Evolutionary conservation across 2,113 vertebrate genomes (phyloP).

Genomic region (Solea senegalensis): DNA sequence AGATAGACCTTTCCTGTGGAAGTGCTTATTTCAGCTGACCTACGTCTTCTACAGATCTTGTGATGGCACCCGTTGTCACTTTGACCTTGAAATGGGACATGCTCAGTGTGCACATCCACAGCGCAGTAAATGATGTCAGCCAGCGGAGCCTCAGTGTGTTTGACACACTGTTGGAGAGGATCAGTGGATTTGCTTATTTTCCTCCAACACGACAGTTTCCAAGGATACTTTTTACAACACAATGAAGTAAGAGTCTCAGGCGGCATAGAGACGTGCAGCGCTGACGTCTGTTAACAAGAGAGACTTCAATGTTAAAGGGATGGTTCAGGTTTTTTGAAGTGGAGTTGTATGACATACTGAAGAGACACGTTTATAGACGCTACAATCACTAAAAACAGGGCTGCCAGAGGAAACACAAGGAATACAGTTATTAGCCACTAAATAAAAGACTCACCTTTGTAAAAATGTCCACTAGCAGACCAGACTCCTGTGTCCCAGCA

Average conservation of each 20-base stretch:
- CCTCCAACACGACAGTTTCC: constrained; percentile 66
- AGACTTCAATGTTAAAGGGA: constrained; percentile 49
- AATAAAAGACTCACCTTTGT: no score
- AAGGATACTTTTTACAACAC: constrained; percentile 66
- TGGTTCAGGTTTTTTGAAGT: no score
- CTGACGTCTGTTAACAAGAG: constrained; percentile 17
- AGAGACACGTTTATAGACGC: no score
- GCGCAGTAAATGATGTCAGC: constrained; percentile 52
- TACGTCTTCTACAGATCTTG: constrained; percentile 29
- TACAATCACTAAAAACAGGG: no score
- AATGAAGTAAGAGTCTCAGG: constrained; percentile 45
- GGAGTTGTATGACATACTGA: no score
- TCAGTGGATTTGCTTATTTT: constrained; percentile 46
- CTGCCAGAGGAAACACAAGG: no score
- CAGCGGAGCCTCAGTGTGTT: constrained; percentile 32
- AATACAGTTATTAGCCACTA: no score
- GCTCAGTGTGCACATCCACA: constrained; percentile 27
- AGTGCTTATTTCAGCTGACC: constrained; percentile 30
- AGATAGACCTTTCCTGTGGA: not conserved
- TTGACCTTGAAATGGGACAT: constrained; percentile 60
- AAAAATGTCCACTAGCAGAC: no score
- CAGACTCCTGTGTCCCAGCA: no score
- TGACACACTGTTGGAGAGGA: constrained; percentile 41
- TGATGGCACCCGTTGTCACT: constrained; percentile 35
- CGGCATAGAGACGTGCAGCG: constrained; percentile 26